Evolutionary conservation across 2,797 vertebrate genomes (phyloP).

Genomic region (Acanthis flammea): DNA sequence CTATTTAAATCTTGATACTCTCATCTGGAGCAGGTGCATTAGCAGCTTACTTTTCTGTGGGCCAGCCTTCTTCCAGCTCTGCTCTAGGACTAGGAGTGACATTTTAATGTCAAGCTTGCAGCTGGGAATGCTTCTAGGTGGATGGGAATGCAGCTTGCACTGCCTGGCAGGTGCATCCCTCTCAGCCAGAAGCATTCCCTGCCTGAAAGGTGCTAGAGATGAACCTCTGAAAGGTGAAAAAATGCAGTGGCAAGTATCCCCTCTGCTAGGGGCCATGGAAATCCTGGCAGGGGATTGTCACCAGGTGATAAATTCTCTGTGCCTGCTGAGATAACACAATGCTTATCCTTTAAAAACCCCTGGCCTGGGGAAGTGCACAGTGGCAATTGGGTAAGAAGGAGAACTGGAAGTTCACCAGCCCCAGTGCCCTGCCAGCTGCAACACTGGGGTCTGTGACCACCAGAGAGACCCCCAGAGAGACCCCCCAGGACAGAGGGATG

Average conservation of each 20-base stretch:
- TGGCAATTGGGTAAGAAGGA: rapidly evolving
- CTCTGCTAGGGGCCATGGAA: not conserved
- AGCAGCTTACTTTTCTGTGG: not conserved
- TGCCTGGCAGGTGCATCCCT: not conserved
- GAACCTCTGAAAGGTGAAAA: not conserved
- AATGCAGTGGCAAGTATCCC: rapidly evolving
- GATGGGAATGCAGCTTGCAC: not conserved
- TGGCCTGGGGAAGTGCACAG: not conserved
- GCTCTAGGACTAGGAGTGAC: not conserved
- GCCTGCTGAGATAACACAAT: not conserved
- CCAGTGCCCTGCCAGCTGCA: not conserved
- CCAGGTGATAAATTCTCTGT: not conserved
- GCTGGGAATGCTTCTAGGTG: not conserved
- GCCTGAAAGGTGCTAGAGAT: not conserved
- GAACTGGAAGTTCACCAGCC: not conserved
- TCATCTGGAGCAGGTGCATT: conserved; percentile 58
- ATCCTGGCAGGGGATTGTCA: not conserved
- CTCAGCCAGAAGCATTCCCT: not conserved
- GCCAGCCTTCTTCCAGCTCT: not conserved
- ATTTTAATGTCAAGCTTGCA: not conserved
- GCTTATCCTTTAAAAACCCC: not conserved
- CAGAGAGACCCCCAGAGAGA: not conserved
- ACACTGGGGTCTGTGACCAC: not conserved
- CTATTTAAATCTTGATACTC: conserved; percentile 43
- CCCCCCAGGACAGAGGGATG: rapidly evolving